Evolutionary conservation across 1,140 invertebrate genomes (phyloP).

Genomic region (Anagrus nilaparvatae): DNA sequence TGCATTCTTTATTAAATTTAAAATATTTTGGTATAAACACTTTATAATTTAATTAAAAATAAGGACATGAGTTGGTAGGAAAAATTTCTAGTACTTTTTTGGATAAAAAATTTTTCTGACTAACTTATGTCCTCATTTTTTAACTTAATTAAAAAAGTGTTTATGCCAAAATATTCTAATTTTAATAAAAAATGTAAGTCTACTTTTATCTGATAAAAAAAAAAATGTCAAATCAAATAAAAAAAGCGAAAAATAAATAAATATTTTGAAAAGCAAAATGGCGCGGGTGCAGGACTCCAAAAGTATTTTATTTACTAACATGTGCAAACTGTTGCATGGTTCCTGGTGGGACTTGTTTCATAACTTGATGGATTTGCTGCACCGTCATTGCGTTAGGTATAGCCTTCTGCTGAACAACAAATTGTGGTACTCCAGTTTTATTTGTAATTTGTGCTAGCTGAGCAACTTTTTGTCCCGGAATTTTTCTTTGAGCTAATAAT

Average conservation of each 20-base stretch:
- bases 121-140: no score
- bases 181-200: no score
- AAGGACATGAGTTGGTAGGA: no score
- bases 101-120: no score
- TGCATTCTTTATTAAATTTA: no score
- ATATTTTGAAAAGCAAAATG: no score
- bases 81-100: no score
- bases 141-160: no score
- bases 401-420: slow-evolving; percentile 57
- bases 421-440: slow-evolving; percentile 45
- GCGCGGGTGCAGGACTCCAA: neutral
- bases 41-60: no score
- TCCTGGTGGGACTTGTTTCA: slow-evolving; percentile 50
- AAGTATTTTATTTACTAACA: slow-evolving; percentile 25
- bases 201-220: no score
- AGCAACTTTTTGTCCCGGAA: slow-evolving; percentile 50
- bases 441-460: slow-evolving; percentile 46
- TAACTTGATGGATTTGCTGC: slow-evolving; percentile 68
- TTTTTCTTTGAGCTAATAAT: slow-evolving; percentile 49
- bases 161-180: no score
- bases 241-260: slow-evolving; percentile 1
- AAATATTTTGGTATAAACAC: no score
- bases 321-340: slow-evolving; percentile 45
- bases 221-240: neutral
- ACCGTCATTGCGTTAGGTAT: slow-evolving; percentile 56